phyloP scores from a whole-genome alignment of 2,888 invertebrate species.

The Pyrrhia umbra region DNA sequence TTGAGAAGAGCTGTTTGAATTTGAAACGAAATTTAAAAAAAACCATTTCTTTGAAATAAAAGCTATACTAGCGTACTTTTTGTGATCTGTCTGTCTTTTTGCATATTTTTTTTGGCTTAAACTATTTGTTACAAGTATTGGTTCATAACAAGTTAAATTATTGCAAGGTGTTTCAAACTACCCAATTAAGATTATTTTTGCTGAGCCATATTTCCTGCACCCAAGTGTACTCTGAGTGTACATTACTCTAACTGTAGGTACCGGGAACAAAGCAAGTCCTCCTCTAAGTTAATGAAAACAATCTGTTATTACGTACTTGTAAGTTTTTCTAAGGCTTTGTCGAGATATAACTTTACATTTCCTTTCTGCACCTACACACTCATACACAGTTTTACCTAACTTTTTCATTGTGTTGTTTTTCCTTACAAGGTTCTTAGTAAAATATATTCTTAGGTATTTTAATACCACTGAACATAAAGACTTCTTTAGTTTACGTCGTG shows the following conservation, averaged over 20 bases:
- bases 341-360: constrained; percentile 44
- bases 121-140: too few relatives aligned
- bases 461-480: neutral
- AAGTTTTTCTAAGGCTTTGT: constrained; percentile 47
- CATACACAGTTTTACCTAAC: constrained; percentile 41
- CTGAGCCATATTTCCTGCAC: neutral
- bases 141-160: too few relatives aligned
- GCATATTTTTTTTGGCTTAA: too few relatives aligned
- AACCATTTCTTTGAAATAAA: neutral
- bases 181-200: too few relatives aligned
- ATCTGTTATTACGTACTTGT: constrained; percentile 33
- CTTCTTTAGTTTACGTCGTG: neutral
- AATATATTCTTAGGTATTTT: neutral
- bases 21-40: too few relatives aligned
- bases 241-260: neutral
- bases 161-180: too few relatives aligned
- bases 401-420: constrained; percentile 37
- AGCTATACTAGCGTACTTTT: too few relatives aligned
- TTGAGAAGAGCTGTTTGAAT: too few relatives aligned
- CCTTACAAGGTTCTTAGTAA: constrained; percentile 14
- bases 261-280: constrained; percentile 5
- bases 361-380: constrained; percentile 18
- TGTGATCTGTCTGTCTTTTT: too few relatives aligned
- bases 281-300: constrained; percentile 32
- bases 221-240: neutral